Percentiles rank a stretch among this genome's conserved stretches.
phyloP scores from a whole-genome alignment of 2,888 invertebrate species.

The Drosophila incognita region DNA sequence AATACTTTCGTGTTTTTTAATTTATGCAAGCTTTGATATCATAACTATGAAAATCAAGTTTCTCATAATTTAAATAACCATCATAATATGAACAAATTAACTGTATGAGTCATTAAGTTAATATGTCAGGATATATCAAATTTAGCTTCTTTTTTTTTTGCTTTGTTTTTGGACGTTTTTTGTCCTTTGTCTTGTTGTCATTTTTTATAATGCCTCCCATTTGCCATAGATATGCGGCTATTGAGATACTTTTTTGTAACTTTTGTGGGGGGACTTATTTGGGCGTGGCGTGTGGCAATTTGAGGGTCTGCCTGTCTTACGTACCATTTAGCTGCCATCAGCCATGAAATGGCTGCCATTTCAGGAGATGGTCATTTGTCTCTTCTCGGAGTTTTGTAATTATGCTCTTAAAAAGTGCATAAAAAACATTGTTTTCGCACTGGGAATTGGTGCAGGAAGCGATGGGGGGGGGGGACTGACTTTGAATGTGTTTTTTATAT shows the following conservation, averaged over 20 bases:
- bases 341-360: conserved; percentile 59
- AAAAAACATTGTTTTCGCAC: conserved; percentile 41
- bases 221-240: conserved; percentile 55
- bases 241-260: conserved; percentile 56
- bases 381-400: conserved; percentile 47
- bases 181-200: conserved; percentile 36
- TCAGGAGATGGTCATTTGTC: conserved; percentile 33
- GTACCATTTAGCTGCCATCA: conserved; percentile 56
- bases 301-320: conserved; percentile 26
- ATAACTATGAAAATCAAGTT: neutral
- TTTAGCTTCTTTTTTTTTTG: neutral
- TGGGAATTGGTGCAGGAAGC: neutral
- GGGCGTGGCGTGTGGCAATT: conserved; percentile 15
- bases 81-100: neutral
- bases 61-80: neutral
- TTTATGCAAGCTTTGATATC: neutral
- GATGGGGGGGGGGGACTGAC: neutral
- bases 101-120: neutral
- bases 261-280: conserved; percentile 47
- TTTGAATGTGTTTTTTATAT: conserved; percentile 28
- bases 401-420: conserved; percentile 60
- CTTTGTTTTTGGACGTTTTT: neutral
- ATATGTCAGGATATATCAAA: neutral
- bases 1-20: neutral
- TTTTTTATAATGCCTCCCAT: conserved; percentile 68